Percentiles rank a stretch among this genome's conserved stretches.
phyloP scores from a whole-genome alignment of 2,113 vertebrate genomes.

The Ahaetulla prasina region DNA sequence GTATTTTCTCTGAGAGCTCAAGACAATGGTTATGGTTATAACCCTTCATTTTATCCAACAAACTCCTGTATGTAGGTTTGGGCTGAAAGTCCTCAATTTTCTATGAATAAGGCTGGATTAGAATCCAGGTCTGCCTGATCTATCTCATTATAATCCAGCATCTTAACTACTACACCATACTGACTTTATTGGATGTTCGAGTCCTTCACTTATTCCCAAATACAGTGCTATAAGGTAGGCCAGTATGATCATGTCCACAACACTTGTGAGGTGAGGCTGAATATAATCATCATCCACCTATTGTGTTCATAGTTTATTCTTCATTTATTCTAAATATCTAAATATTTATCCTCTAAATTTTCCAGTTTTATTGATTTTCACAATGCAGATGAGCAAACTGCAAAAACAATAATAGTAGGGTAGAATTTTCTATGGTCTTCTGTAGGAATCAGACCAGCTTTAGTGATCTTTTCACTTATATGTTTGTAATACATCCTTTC shows the following conservation, averaged over 20 bases:
- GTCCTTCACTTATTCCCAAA: not conserved
- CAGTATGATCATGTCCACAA: not conserved
- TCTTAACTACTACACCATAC: not conserved
- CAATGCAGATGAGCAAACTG: conserved; percentile 11
- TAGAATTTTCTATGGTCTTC: conserved; percentile 52
- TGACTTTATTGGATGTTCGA: not conserved
- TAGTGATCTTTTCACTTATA: conserved; percentile 49
- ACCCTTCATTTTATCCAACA: not conserved
- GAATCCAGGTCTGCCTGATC: not conserved
- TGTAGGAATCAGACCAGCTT: conserved; percentile 32
- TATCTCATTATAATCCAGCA: not conserved
- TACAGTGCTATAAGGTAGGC: not conserved
- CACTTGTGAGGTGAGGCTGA: not conserved
- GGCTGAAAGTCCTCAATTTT: not conserved
- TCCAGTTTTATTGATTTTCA: not conserved
- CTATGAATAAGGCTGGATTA: not conserved
- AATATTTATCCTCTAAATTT: not conserved
- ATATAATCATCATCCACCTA: not conserved
- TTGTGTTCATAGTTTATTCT: not conserved
- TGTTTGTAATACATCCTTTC: conserved; percentile 30
- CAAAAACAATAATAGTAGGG: conserved; percentile 43
- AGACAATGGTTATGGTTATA: not conserved
- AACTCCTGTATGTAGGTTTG: not conserved
- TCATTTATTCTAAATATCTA: not conserved
- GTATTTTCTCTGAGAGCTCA: not conserved